A percentile compares a stretch with the other conserved stretches of the same genome.
Evolutionary conservation across 2,888 invertebrate genomes (phyloP).

Genomic region (Tinea trinotella): DNA sequence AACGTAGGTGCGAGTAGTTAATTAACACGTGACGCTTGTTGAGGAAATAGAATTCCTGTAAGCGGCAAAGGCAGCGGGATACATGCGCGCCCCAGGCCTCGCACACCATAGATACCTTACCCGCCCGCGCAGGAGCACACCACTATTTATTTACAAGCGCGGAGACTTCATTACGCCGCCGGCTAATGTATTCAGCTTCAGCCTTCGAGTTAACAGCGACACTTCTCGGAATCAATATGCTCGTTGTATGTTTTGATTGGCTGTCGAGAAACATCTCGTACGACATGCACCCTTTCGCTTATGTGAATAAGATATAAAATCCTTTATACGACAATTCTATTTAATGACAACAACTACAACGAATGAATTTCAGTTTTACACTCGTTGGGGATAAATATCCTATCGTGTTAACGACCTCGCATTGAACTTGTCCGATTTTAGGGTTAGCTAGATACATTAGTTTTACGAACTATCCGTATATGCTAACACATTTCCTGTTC

Average conservation of each 20-base stretch:
- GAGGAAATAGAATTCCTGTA: slow-evolving; percentile 70
- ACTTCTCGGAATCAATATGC: slow-evolving; percentile 73
- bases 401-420: slow-evolving; percentile 68
- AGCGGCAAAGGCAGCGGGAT: slow-evolving; percentile 33
- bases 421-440: slow-evolving; percentile 73
- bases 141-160: slow-evolving; percentile 70
- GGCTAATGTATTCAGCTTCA: slow-evolving; percentile 74
- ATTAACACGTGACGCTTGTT: slow-evolving; percentile 70
- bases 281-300: slow-evolving; percentile 20
- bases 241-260: slow-evolving; percentile 73
- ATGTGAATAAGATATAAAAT: slow-evolving; percentile 44
- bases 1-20: slow-evolving; percentile 69
- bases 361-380: slow-evolving; percentile 72
- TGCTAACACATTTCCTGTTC: slow-evolving; percentile 50
- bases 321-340: slow-evolving; percentile 35
- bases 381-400: slow-evolving; percentile 66
- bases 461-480: slow-evolving; percentile 17
- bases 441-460: slow-evolving; percentile 27
- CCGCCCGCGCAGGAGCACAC: slow-evolving; percentile 29
- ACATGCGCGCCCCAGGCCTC: slow-evolving; percentile 23
- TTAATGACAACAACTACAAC: slow-evolving; percentile 69
- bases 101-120: slow-evolving; percentile 21
- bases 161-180: slow-evolving; percentile 72
- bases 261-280: slow-evolving; percentile 36
- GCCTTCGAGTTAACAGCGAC: slow-evolving; percentile 71